Percentiles rank a stretch among this genome's conserved stretches.
Evolutionary conservation across 2,113 vertebrate genomes (phyloP).

Genomic region (Nicator chloris): DNA sequence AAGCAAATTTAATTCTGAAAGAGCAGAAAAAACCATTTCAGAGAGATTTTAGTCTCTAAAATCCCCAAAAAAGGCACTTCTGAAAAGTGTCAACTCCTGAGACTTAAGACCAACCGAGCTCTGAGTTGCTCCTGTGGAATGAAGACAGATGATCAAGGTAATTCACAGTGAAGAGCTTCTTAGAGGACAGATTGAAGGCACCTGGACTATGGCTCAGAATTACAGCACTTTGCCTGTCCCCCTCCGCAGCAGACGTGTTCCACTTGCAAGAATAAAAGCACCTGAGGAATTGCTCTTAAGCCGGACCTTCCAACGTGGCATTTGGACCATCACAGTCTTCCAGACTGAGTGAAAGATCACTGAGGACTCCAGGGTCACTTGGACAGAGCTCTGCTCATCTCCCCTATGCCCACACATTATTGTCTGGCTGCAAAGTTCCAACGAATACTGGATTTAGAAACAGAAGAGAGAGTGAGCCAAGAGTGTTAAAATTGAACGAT

Average conservation of each 20-base stretch:
- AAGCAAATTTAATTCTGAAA: too few species aligned
- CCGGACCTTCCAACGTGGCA: background rate
- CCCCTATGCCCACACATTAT: background rate
- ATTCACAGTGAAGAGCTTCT: slow-evolving; percentile 18
- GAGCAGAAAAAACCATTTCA: background rate
- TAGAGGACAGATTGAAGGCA: background rate
- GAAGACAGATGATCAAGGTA: background rate
- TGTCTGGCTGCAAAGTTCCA: background rate
- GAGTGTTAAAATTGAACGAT: accelerated
- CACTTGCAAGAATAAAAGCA: background rate
- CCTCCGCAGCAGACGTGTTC: accelerated
- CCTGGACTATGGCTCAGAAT: background rate
- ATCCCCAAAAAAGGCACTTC: background rate
- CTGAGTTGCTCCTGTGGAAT: background rate
- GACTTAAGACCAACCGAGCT: background rate
- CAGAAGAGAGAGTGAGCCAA: background rate
- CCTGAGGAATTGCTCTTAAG: background rate
- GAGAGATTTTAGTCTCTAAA: background rate
- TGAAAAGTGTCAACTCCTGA: slow-evolving; percentile 11
- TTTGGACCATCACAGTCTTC: background rate
- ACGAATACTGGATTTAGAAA: background rate
- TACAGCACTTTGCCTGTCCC: background rate
- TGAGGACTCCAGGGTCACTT: background rate
- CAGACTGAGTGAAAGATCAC: background rate
- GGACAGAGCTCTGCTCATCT: background rate